A percentile compares a stretch with the other conserved stretches of the same genome.
phyloP scores from a whole-genome alignment of 2,888 invertebrate genomes.

The Caenorhabditis sp. region DNA sequence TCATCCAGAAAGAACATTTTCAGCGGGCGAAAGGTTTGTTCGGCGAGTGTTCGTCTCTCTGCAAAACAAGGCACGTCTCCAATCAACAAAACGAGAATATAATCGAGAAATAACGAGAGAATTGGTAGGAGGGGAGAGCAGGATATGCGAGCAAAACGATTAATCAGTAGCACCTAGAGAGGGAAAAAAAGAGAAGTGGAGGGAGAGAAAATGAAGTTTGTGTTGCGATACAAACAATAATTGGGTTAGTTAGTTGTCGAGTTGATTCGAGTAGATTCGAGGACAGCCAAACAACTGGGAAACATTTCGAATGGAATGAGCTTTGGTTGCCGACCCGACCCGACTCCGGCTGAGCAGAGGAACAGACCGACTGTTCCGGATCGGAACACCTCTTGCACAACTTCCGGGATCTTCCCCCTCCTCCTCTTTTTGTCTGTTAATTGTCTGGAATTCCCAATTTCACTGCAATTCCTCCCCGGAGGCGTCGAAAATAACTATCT shows the following conservation, averaged over 20 bases:
- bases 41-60: not conserved
- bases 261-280: not conserved
- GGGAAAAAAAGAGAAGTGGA: constrained; percentile 10
- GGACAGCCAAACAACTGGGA: not conserved
- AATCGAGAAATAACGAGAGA: constrained; percentile 6
- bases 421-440: too few species aligned
- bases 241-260: constrained; percentile 24
- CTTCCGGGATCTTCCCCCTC: constrained; percentile 1
- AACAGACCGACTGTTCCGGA: too few species aligned
- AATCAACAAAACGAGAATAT: constrained; percentile 5
- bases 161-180: constrained; percentile 21
- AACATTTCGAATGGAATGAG: constrained; percentile 9
- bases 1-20: constrained; percentile 32
- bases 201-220: constrained; percentile 21
- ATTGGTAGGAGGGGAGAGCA: not conserved
- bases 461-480: not conserved
- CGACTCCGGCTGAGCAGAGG: too few species aligned
- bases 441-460: too few species aligned
- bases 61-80: not conserved
- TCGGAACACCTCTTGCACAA: not conserved
- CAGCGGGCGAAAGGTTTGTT: too few species aligned
- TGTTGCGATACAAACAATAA: constrained; percentile 21
- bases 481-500: not conserved
- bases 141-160: constrained; percentile 7
- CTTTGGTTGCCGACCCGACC: not conserved